phyloP scores from a whole-genome alignment of 2,888 invertebrate species.

The Sycophila texana region DNA sequence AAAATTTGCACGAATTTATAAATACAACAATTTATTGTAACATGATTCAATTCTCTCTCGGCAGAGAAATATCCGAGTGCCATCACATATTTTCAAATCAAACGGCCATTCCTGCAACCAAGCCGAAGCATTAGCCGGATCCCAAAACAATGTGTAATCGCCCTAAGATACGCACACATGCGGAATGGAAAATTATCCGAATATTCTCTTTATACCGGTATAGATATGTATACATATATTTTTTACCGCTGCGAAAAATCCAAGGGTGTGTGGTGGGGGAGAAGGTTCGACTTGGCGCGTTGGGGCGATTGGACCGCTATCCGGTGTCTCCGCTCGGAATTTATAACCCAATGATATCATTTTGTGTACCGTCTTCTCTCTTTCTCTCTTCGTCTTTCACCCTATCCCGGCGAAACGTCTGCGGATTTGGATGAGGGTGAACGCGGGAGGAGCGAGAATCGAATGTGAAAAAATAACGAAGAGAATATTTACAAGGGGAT shows the following conservation, averaged over 20 bases:
- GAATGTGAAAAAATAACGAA: conserved; percentile 54
- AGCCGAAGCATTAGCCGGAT: not conserved
- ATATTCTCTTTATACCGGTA: conserved; percentile 73
- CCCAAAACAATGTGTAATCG: conserved; percentile 23
- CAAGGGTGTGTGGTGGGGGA: conserved; percentile 55
- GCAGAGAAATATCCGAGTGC: no score
- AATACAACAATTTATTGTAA: no score
- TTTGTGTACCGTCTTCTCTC: conserved; percentile 70
- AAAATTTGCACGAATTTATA: no score
- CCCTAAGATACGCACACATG: not conserved
- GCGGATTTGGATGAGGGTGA: not conserved
- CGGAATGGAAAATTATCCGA: conserved; percentile 69
- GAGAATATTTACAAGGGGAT: conserved; percentile 27
- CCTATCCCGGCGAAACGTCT: not conserved
- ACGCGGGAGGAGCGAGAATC: conserved; percentile 54
- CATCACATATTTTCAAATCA: no score
- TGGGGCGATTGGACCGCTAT: conserved; percentile 68
- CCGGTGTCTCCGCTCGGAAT: conserved; percentile 73
- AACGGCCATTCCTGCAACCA: no score
- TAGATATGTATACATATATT: conserved; percentile 65
- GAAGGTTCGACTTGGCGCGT: conserved; percentile 52
- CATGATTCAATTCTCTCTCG: no score
- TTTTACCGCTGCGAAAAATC: conserved; percentile 36
- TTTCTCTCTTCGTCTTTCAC: conserved; percentile 45
- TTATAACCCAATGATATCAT: conserved; percentile 75